Conservation (phyloP, 2,797 vertebrate genomes). For the Tamandua tetradactyla region DNA sequence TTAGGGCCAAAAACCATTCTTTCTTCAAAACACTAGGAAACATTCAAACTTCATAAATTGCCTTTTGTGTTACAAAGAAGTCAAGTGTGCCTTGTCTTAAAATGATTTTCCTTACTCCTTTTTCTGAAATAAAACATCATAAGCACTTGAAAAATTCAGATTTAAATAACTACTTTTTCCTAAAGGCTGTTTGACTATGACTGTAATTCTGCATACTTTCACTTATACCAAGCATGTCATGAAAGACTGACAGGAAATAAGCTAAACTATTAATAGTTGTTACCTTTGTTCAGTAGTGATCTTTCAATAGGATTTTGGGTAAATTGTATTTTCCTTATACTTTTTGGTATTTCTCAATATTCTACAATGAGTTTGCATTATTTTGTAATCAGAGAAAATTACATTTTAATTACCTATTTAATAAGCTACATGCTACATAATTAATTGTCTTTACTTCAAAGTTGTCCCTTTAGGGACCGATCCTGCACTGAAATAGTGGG, state of each 20-base stretch:
- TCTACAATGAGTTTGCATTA: conserved; percentile 27
- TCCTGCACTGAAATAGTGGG: conserved; percentile 7
- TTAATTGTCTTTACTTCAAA: conserved; percentile 14
- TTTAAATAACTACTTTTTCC: background rate
- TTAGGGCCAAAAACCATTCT: background rate
- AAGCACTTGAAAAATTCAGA: background rate
- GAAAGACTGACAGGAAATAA: background rate
- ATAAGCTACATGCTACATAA: background rate
- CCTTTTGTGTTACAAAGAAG: background rate
- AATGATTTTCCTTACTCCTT: background rate
- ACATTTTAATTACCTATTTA: conserved; percentile 49
- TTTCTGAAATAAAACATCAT: background rate
- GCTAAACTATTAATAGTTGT: background rate
- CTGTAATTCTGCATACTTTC: background rate
- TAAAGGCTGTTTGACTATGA: too few species aligned
- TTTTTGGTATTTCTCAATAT: conserved; percentile 7
- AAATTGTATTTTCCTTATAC: background rate
- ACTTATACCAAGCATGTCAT: background rate
- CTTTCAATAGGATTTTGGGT: background rate
- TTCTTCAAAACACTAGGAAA: background rate
- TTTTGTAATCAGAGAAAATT: conserved; percentile 46
- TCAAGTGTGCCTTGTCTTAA: background rate
- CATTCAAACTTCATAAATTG: background rate
- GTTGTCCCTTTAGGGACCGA: background rate
- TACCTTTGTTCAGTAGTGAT: background rate